These are phyloP conservation scores for Progne subis DNA, from an alignment of 2,113 vertebrate genomes.

Conservation along the genomic window DNA sequence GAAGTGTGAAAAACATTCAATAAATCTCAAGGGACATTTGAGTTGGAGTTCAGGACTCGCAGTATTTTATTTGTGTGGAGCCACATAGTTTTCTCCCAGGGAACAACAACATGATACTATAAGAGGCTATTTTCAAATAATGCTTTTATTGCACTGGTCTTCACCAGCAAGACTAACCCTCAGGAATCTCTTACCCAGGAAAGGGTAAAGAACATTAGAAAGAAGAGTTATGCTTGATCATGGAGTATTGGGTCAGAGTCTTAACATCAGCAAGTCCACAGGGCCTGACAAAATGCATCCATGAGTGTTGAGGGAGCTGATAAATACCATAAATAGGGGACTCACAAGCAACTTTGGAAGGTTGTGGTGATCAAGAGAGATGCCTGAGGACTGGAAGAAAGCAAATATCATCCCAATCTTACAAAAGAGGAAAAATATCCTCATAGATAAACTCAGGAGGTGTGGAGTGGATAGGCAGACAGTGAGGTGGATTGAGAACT, in stretches of 20 bases:
- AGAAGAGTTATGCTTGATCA: background rate
- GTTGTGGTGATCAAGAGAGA: too few relatives aligned
- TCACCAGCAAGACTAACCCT: background rate
- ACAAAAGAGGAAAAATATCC: background rate
- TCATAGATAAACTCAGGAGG: background rate
- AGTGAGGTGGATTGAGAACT: background rate
- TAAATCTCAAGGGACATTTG: background rate
- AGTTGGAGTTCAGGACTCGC: background rate
- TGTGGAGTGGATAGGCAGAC: background rate
- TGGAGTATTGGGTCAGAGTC: background rate
- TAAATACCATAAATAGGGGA: background rate
- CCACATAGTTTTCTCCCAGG: background rate
- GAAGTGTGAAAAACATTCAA: background rate
- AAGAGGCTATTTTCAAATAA: background rate
- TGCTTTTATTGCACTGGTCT: background rate
- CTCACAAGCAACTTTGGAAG: background rate
- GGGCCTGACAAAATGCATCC: too few relatives aligned
- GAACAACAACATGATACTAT: fast-evolving
- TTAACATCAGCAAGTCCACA: background rate
- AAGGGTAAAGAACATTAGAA: background rate
- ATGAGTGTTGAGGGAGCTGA: background rate
- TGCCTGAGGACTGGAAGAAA: background rate
- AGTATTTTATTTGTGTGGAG: background rate
- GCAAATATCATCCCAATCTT: background rate
- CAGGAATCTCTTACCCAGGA: background rate